Percentiles rank a stretch among this genome's conserved stretches.
Conservation (phyloP, 2,113 vertebrate species). For the Chloroceryle aenea region DNA sequence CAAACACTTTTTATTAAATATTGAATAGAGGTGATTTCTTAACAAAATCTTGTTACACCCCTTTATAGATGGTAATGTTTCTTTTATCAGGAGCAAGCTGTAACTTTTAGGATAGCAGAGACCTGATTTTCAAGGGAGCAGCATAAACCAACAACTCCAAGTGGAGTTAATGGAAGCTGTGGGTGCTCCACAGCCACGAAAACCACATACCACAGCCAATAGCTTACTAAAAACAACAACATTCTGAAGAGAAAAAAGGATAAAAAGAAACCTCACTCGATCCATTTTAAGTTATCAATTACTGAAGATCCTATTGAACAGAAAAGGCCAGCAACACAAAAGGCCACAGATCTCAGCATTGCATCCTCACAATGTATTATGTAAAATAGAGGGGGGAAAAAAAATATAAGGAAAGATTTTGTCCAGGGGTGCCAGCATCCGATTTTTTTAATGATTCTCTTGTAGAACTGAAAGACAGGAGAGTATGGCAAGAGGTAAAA, state of each 20-base stretch:
- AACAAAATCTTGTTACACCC: background rate
- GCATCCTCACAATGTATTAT: background rate
- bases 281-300: constrained; percentile 31
- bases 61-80: background rate
- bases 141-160: background rate
- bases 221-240: constrained; percentile 5
- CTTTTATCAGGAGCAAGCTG: background rate
- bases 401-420: background rate
- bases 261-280: constrained; percentile 37
- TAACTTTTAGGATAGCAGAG: background rate
- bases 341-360: background rate
- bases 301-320: background rate
- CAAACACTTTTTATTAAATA: background rate
- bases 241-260: constrained; percentile 24
- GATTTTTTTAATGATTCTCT: background rate
- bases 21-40: background rate
- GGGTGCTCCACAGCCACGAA: background rate
- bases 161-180: background rate
- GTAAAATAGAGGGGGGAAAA: background rate
- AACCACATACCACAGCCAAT: background rate
- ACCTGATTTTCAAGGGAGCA: background rate
- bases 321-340: constrained; percentile 26
- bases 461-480: background rate
- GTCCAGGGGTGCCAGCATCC: background rate
- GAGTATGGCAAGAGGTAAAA: background rate